Base-by-base conservation (phyloP, 2,113 vertebrate species). In the Alaudala cheleensis region DNA sequence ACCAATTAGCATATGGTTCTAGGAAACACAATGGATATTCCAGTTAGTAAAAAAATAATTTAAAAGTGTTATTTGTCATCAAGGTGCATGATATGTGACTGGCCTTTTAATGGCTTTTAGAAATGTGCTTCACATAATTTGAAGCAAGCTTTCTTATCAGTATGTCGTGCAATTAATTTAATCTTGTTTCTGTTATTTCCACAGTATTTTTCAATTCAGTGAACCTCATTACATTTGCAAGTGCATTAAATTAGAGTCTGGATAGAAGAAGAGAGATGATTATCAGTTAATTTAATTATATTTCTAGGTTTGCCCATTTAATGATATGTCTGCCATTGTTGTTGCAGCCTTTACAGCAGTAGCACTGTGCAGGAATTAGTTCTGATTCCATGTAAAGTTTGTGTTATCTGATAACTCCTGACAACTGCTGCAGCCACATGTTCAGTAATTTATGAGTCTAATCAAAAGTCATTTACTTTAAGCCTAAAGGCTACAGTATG, bases 221-320 rank as follows among this genome's bases (percentile, higher is more conserved):
- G 88, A 98, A 96, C 92, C 96, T 98, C 98, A 98, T 98, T 98
- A 98, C 97, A 97, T 97, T 98, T 98, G 97, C 92, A 96, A 98
- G 94, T 97, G 95, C 97, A 96, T 97, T 98, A 97, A 98, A 97
- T 98, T 97, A 97, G 95, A 97, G 94, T 93, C 97, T 97, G 97
- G 96, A 95, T 97, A 97, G 98, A 97, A 98, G 96, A 93, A 95
- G 95, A 92, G 83, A 72, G 98, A 98, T 98, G 96, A 97, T 97
- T 98, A 98, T 98, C 98, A 97, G 97, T 97, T 98, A 98, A 98
- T 98, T 98, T 98, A 98, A 98, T 98, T 98, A 98, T 92, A 97
- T 96, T 97, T 98, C 97, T 98, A 87, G 97, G 86, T 97, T 97
- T 96, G 96, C 94, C 97, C 95, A 95, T 98, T 98, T 97, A 92